Conservation (phyloP, 2,888 invertebrate species). For the Embidobia sp. region DNA sequence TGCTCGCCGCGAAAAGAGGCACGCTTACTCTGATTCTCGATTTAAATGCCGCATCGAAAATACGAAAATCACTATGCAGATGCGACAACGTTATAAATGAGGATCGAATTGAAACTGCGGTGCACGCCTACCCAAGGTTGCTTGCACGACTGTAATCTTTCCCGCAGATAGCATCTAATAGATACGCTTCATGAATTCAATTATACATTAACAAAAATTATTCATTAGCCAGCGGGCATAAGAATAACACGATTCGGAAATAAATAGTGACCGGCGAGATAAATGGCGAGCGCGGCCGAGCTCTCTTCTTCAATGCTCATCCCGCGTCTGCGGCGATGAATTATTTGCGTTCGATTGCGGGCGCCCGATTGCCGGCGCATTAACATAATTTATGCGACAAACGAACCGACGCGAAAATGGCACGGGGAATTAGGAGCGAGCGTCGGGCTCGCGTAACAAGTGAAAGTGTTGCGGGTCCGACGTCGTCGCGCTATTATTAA, state of each 20-base stretch:
- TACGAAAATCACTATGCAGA: conserved; percentile 52
- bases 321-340: conserved; percentile 27
- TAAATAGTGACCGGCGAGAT: conserved; percentile 63
- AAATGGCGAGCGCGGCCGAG: conserved; percentile 57
- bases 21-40: no score
- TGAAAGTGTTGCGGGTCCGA: conserved; percentile 37
- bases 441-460: neutral
- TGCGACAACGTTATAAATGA: conserved; percentile 75
- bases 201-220: conserved; percentile 77
- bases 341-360: conserved; percentile 37
- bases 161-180: conserved; percentile 75
- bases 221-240: conserved; percentile 59
- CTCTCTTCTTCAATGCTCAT: conserved; percentile 52
- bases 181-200: conserved; percentile 77
- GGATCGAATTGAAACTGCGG: conserved; percentile 74
- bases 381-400: conserved; percentile 39
- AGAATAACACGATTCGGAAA: conserved; percentile 56
- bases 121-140: conserved; percentile 75
- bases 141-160: conserved; percentile 72
- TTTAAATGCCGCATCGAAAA: conserved; percentile 53
- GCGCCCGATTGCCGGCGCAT: conserved; percentile 13
- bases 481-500: conserved; percentile 69
- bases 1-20: no score
- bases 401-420: neutral
- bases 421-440: no score